Evolutionary conservation across 2,113 vertebrate species (phyloP).

Genomic region (Propithecus coquereli): DNA sequence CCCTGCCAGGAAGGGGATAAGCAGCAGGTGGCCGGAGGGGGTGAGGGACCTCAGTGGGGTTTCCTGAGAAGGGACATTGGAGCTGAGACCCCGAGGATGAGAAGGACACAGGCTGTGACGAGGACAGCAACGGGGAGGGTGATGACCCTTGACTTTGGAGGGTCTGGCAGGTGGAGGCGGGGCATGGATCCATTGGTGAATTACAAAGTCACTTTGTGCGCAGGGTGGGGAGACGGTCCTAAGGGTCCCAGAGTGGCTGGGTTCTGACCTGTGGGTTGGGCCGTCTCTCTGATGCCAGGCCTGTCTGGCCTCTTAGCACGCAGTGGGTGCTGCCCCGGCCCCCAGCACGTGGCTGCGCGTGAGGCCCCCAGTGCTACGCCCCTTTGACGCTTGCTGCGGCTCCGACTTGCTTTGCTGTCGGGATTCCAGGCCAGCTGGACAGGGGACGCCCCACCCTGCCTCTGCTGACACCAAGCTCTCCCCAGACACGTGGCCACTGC

Average conservation of each 20-base stretch:
- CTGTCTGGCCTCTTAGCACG: background rate
- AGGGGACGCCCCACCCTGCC: background rate
- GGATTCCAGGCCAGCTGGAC: background rate
- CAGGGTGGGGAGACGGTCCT: background rate
- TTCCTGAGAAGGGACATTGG: background rate
- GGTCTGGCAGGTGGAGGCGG: background rate
- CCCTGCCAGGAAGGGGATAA: background rate
- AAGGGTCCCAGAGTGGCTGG: background rate
- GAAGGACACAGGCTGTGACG: no score
- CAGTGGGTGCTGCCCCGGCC: background rate
- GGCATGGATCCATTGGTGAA: background rate
- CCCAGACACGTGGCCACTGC: background rate
- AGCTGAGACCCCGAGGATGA: background rate
- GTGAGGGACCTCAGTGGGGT: background rate
- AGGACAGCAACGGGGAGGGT: background rate
- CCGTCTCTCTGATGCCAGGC: fast-evolving
- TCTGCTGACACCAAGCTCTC: background rate
- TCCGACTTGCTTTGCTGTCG: background rate
- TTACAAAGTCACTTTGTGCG: background rate
- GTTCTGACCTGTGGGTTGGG: background rate
- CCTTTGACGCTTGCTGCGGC: background rate
- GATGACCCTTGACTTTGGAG: background rate
- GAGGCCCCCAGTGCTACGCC: no score
- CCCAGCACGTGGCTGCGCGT: background rate
- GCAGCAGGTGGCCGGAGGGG: no score